phyloP scores from a whole-genome alignment of 2,113 vertebrate genomes.

The Scytalopus superciliaris region DNA sequence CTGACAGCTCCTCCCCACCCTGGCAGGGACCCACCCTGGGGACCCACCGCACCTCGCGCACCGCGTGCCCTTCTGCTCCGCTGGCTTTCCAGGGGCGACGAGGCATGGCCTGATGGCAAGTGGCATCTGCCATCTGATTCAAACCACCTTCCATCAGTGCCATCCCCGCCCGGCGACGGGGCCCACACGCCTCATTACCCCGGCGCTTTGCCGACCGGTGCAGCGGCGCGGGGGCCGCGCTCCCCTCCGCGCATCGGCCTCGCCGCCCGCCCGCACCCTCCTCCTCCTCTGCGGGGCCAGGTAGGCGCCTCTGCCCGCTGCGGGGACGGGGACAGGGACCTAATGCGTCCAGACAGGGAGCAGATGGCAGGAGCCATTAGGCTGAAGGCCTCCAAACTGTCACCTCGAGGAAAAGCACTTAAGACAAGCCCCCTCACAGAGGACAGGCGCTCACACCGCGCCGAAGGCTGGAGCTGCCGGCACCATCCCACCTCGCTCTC shows the following conservation, averaged over 20 bases:
- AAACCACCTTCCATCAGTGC: slow-evolving; percentile 76
- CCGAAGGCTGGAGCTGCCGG: neutral
- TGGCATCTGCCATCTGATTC: slow-evolving; percentile 78
- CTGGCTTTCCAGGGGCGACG: slow-evolving; percentile 62
- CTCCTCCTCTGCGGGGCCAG: neutral
- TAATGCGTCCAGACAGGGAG: slow-evolving; percentile 28
- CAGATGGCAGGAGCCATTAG: slow-evolving; percentile 50
- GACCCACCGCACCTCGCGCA: neutral
- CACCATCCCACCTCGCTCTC: neutral
- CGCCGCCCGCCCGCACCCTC: neutral
- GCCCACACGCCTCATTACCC: slow-evolving; percentile 63
- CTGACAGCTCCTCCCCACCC: neutral
- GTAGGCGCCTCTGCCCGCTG: neutral
- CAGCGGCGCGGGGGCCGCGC: neutral
- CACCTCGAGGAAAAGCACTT: slow-evolving; percentile 49
- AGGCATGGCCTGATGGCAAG: slow-evolving; percentile 75
- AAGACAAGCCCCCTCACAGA: neutral
- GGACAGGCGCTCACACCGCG: neutral
- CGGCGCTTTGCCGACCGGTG: neutral
- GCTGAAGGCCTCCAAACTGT: neutral
- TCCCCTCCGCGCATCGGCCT: neutral
- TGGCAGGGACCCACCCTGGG: accelerated
- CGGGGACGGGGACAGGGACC: neutral
- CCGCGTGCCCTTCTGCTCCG: slow-evolving; percentile 66
- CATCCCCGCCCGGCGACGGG: slow-evolving; percentile 15